Conservation (phyloP, 2,888 invertebrate species). For the Volucella zonaria region DNA sequence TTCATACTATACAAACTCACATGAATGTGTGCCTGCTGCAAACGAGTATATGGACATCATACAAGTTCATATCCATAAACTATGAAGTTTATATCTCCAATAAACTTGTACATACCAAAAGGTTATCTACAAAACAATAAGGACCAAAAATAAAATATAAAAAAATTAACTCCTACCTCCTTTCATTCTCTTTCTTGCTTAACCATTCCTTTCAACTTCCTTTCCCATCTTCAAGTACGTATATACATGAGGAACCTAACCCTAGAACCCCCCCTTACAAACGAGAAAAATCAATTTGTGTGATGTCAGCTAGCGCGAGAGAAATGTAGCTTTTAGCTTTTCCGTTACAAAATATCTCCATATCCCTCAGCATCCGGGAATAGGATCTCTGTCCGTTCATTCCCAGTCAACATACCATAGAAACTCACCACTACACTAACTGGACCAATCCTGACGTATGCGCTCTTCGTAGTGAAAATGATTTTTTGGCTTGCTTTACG, state of each 20-base stretch:
- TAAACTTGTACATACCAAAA: too few relatives aligned
- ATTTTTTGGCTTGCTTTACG: slow-evolving; percentile 74
- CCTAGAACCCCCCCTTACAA: slow-evolving; percentile 4
- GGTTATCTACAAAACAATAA: too few relatives aligned
- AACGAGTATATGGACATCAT: too few relatives aligned
- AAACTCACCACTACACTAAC: slow-evolving; percentile 59
- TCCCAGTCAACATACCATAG: not conserved
- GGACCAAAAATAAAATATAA: too few relatives aligned
- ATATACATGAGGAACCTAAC: not conserved
- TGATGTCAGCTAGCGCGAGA: slow-evolving; percentile 66
- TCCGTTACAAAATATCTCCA: slow-evolving; percentile 69
- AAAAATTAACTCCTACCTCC: too few relatives aligned
- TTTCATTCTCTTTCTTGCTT: too few relatives aligned
- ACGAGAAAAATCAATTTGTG: slow-evolving; percentile 68
- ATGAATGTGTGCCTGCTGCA: too few relatives aligned
- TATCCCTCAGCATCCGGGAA: not conserved
- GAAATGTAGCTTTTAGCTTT: slow-evolving; percentile 74
- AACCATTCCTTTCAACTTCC: too few relatives aligned
- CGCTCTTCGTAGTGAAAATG: slow-evolving; percentile 63
- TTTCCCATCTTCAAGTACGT: too few relatives aligned
- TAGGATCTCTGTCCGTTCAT: not conserved
- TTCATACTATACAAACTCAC: too few relatives aligned
- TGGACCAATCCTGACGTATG: slow-evolving; percentile 69
- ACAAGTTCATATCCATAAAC: too few relatives aligned
- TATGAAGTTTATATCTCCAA: too few relatives aligned